Conservation (phyloP, 1,140 invertebrate species). For the Achatina immaculata region DNA sequence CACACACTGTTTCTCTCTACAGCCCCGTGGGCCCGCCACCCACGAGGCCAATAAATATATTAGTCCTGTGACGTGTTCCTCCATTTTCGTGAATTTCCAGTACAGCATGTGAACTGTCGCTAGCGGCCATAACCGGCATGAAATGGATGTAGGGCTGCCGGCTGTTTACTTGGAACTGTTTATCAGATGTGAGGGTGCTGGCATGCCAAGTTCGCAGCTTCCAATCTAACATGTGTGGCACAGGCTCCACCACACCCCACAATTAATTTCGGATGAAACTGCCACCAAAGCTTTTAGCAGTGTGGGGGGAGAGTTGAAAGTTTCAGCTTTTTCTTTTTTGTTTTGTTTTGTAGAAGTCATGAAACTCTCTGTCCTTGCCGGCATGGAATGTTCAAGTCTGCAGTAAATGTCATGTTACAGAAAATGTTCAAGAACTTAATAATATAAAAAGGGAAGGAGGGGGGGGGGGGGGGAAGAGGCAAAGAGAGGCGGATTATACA, state of each 20-base stretch:
- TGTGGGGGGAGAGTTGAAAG: background rate
- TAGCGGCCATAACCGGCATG: background rate
- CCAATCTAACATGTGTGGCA: slow-evolving; percentile 3
- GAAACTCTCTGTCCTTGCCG: background rate
- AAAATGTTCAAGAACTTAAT: background rate
- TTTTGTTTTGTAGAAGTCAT: background rate
- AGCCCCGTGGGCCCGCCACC: too few relatives aligned
- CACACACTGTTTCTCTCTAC: too few relatives aligned
- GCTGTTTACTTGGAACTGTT: slow-evolving; percentile 4
- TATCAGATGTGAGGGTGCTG: slow-evolving; percentile 13
- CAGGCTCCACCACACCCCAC: slow-evolving; percentile 1
- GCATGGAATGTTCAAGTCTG: background rate
- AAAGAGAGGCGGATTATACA: too few relatives aligned
- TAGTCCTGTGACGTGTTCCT: background rate
- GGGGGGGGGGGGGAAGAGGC: too few relatives aligned
- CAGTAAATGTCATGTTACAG: slow-evolving; percentile 1
- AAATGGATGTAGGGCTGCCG: background rate
- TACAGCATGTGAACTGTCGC: background rate
- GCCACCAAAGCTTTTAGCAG: background rate
- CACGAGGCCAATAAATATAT: too few relatives aligned
- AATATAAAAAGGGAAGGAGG: too few relatives aligned
- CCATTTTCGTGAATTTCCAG: background rate
- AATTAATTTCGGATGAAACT: slow-evolving; percentile 19
- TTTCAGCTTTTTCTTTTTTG: too few relatives aligned
- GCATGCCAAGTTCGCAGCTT: slow-evolving; percentile 7